Evolutionary conservation across 1,140 invertebrate species (phyloP).

Genomic region (Brachionus manjavacas): DNA sequence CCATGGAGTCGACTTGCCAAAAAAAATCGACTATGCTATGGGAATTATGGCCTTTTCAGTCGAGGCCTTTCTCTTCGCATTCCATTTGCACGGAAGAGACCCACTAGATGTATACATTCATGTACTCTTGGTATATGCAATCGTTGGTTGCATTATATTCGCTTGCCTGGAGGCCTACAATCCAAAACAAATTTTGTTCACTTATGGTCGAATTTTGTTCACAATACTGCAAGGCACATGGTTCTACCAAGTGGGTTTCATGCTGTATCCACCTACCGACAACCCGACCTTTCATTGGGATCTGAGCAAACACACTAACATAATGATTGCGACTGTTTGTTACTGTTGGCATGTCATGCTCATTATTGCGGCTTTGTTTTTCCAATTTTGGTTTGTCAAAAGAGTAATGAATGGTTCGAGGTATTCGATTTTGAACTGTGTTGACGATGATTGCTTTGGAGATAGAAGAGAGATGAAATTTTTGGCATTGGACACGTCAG

Average conservation of each 20-base stretch:
- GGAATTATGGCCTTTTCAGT: conserved; percentile 54
- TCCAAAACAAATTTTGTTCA: conserved; percentile 51
- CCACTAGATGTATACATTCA: conserved; percentile 60
- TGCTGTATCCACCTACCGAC: conserved; percentile 58
- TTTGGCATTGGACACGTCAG: neutral
- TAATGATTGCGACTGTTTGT: conserved; percentile 59
- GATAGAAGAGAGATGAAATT: conserved; percentile 9
- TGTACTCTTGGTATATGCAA: conserved; percentile 57
- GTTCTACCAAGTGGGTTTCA: conserved; percentile 61
- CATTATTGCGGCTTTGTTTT: neutral
- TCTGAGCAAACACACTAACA: conserved; percentile 55
- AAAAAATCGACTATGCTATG: conserved; percentile 56
- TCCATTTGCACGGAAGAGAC: conserved; percentile 59
- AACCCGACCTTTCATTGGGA: conserved; percentile 53
- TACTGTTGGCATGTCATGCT: conserved; percentile 58
- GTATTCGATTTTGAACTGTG: neutral
- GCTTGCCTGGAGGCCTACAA: conserved; percentile 56
- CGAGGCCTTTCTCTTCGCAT: conserved; percentile 59
- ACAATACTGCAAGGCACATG: conserved; percentile 60
- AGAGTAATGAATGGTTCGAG: neutral
- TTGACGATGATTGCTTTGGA: conserved; percentile 7
- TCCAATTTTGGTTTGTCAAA: neutral
- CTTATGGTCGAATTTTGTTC: conserved; percentile 54
- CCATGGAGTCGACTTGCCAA: conserved; percentile 53
- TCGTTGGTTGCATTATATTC: conserved; percentile 49